Evolutionary conservation across 37 sponge, comb jelly and placozoan genomes (phyloP).

Genomic region (Aplysina aerophoba): DNA sequence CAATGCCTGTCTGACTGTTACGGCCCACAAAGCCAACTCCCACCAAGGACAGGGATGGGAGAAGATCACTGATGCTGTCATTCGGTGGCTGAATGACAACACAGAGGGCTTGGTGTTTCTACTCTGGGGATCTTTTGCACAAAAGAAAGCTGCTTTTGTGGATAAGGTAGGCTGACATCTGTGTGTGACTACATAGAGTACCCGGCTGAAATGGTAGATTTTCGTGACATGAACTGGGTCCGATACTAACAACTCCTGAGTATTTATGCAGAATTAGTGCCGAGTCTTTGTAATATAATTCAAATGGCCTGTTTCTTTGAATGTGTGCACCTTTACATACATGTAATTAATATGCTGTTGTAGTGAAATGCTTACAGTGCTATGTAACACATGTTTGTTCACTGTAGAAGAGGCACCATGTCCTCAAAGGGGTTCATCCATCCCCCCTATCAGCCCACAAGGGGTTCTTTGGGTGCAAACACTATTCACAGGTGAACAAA

Average conservation of each 20-base stretch:
- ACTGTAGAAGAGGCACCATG: slow-evolving; percentile 76
- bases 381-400: no score
- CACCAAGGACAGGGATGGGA: slow-evolving; percentile 98
- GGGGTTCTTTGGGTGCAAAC: slow-evolving; percentile 96
- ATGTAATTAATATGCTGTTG: no score
- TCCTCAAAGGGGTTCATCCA: slow-evolving; percentile 87
- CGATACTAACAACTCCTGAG: neutral
- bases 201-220: neutral
- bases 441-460: slow-evolving; percentile 93
- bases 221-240: no score
- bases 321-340: no score
- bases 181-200: neutral
- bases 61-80: slow-evolving; percentile 95
- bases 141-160: slow-evolving; percentile 87
- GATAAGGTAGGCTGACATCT: slow-evolving; percentile 43
- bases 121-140: slow-evolving; percentile 95
- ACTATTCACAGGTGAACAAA: slow-evolving; percentile 91
- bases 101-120: slow-evolving; percentile 78
- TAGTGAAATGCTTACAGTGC: no score
- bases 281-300: no score
- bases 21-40: slow-evolving; percentile 83
- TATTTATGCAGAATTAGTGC: no score
- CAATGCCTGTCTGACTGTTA: slow-evolving; percentile 95
- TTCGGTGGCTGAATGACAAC: slow-evolving; percentile 85
- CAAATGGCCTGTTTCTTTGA: no score